Base-by-base conservation (phyloP, 2,113 vertebrate species). In the Ornithorhynchus anatinus region DNA sequence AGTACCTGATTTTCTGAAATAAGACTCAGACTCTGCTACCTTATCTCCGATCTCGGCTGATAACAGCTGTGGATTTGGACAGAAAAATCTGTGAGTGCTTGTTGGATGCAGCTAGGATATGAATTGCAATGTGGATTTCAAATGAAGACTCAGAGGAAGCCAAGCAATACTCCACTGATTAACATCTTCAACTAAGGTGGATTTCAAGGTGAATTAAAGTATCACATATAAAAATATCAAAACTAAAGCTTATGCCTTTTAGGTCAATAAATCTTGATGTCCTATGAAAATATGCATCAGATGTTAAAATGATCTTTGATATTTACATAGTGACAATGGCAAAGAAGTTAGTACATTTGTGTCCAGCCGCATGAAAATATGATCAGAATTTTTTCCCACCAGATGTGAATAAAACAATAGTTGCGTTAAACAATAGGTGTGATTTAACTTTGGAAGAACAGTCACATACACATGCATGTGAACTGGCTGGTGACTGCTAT, bases 281-380 rank as follows among this genome's bases (percentile, higher is more conserved):
- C 42, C 39, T 76, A 72, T 53, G 72, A 68, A 71, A 75, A 51
- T 42, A 70, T 64, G 37, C 84, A 47, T 72, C 63, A 58, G 69
- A 37, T 33, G 6, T 23, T 62, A 51, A 57, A 35, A 15, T 36
- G 74, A 27, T 65, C 52, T 66, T 76, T 39, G 76, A 42, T 29
- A 35, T 48, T 48, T 52, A 56, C 29, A 72, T 53, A 73, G 76
- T 79, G 37, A 50, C 56, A 72, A 72, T 66, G 63, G 52, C 51
- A 69, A 47, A 37, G 52, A 81, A 59, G 69, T 72, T 58, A 81
- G n/a, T n/a, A n/a, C 45, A 79, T 42, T 79, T 62, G 47, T 76
- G 54, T 62, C 59, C 37, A 32, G 39, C 13, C 69, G 31, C 66
- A 71, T 69, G 79, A 81, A 84, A 83, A 81, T 77, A 72, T 72